Conservation (phyloP, 2,888 invertebrate genomes). For the Papilio gigon region DNA sequence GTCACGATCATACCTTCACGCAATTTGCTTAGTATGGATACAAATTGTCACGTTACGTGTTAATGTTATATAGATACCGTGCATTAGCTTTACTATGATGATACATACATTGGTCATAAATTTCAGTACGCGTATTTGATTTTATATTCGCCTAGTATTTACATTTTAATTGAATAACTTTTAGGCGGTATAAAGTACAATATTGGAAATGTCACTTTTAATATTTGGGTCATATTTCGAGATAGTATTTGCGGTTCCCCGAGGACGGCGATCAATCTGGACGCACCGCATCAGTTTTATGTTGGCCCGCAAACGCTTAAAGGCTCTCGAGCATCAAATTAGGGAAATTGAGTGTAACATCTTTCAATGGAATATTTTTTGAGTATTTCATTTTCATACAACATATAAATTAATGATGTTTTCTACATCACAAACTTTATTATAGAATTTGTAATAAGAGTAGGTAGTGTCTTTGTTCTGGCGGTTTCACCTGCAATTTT, state of each 20-base stretch:
- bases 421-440: too few relatives aligned
- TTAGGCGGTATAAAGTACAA: neutral
- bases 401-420: too few relatives aligned
- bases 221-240: slow-evolving; percentile 10
- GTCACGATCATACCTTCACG: too few relatives aligned
- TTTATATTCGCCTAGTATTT: neutral
- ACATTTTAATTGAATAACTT: neutral
- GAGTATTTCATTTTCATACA: neutral
- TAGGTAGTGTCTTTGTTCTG: too few relatives aligned
- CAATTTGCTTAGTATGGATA: too few relatives aligned
- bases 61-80: too few relatives aligned
- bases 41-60: too few relatives aligned
- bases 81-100: too few relatives aligned
- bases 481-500: too few relatives aligned
- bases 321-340: slow-evolving; percentile 22
- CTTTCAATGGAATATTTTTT: slow-evolving; percentile 10
- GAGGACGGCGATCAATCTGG: slow-evolving; percentile 13
- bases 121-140: too few relatives aligned
- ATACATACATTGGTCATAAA: too few relatives aligned
- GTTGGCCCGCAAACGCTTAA: slow-evolving; percentile 11
- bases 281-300: slow-evolving; percentile 28
- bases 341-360: slow-evolving; percentile 23
- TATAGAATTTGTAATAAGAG: too few relatives aligned
- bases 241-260: slow-evolving; percentile 8
- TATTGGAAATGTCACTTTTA: neutral